A percentile compares a stretch with the other conserved stretches of the same genome.
Conservation (phyloP, 1,140 invertebrate genomes). For the Trachymyrmex septentrionalis region DNA sequence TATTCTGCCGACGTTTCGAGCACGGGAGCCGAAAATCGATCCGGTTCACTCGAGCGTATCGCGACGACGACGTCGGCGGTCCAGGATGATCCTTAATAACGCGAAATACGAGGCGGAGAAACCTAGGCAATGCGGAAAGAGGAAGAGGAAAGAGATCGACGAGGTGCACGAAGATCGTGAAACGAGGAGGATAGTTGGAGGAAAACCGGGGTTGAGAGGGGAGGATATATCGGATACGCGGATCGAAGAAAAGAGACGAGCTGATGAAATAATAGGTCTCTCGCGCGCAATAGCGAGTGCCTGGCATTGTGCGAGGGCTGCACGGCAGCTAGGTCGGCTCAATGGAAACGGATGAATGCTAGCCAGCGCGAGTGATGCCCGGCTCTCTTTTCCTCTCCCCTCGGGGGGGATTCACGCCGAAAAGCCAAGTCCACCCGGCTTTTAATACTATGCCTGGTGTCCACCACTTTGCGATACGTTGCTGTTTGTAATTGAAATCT, state of each 20-base stretch:
- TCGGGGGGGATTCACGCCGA: conserved; percentile 63
- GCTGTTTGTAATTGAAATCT: conserved; percentile 68
- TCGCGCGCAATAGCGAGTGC: conserved; percentile 66
- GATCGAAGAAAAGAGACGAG: conserved; percentile 62
- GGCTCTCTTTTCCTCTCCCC: conserved; percentile 8
- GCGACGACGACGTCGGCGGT: conserved; percentile 40
- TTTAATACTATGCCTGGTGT: conserved; percentile 64
- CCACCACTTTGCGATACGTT: conserved; percentile 63
- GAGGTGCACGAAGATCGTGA: conserved; percentile 22
- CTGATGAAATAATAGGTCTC: conserved; percentile 74
- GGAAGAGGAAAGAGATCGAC: conserved; percentile 21
- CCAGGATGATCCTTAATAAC: conserved; percentile 71
- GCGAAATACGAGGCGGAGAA: conserved; percentile 54
- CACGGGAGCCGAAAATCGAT: conserved; percentile 69
- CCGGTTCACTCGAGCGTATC: conserved; percentile 38
- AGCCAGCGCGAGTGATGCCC: conserved; percentile 49
- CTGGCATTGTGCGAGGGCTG: conserved; percentile 69
- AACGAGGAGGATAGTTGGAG: background rate
- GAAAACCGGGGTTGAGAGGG: background rate
- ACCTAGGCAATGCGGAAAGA: background rate
- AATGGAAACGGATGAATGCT: conserved; percentile 77
- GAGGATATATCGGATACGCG: conserved; percentile 60
- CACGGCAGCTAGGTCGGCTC: conserved; percentile 63
- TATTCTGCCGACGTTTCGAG: conserved; percentile 27
- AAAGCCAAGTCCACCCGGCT: conserved; percentile 68